Percentiles rank a stretch among this genome's conserved stretches.
Evolutionary conservation across 2,888 invertebrate genomes (phyloP).

Genomic region (Rhamphomyia laevipes): DNA sequence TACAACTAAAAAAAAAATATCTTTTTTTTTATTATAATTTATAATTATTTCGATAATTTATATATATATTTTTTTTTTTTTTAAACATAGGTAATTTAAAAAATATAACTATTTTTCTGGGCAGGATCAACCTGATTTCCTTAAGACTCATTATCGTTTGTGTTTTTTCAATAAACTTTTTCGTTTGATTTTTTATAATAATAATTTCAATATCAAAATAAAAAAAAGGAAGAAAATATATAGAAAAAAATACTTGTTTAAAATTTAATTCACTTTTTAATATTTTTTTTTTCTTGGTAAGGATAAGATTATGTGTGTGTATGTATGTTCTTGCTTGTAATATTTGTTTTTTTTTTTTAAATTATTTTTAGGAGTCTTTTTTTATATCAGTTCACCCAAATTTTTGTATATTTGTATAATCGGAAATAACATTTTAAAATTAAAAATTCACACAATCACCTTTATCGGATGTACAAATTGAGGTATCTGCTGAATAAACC

Average conservation of each 20-base stretch:
- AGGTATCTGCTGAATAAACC: slow-evolving; percentile 24
- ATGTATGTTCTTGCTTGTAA: no score
- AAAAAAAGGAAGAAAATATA: neutral
- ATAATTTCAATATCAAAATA: no score
- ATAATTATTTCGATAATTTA: no score
- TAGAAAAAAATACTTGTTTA: neutral
- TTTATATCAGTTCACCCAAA: neutral
- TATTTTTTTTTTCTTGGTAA: slow-evolving; percentile 9
- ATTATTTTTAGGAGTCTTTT: slow-evolving; percentile 2
- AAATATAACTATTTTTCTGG: no score
- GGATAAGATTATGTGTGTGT: slow-evolving; percentile 15
- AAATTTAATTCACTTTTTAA: slow-evolving; percentile 4
- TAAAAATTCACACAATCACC: slow-evolving; percentile 18
- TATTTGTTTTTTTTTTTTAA: slow-evolving; percentile 4
- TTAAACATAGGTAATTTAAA: no score
- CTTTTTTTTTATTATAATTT: no score
- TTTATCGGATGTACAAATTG: slow-evolving; percentile 23
- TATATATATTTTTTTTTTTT: no score
- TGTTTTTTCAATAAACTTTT: no score
- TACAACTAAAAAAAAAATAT: no score
- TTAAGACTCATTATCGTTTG: no score
- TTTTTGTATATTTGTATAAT: slow-evolving; percentile 7
- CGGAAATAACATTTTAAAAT: slow-evolving; percentile 13
- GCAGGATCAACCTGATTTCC: no score
- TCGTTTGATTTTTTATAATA: no score